phyloP scores from a whole-genome alignment of 2,797 vertebrate genomes.

The Bufotes viridis region DNA sequence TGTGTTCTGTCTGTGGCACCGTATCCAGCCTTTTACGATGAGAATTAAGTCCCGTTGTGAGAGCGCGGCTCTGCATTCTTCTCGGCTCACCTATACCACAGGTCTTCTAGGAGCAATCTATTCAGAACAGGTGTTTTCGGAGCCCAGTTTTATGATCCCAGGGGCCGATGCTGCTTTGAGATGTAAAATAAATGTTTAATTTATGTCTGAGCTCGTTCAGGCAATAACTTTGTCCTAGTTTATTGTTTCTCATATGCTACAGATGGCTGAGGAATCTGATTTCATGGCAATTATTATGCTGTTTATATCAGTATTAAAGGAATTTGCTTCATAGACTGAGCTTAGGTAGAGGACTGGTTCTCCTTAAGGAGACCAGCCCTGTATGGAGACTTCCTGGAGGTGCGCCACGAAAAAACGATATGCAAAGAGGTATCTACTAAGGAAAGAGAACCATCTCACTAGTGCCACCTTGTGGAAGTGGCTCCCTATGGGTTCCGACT shows the following conservation, averaged over 20 bases:
- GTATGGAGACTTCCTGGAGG: no score
- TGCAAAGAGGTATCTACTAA: no score
- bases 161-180: constrained; percentile 19
- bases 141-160: constrained; percentile 43
- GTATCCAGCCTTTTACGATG: constrained; percentile 36
- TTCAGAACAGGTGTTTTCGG: constrained; percentile 44
- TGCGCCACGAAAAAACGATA: no score
- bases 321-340: background rate
- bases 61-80: constrained; percentile 50
- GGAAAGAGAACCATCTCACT: no score
- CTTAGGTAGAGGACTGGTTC: no score
- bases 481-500: no score
- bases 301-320: constrained; percentile 2
- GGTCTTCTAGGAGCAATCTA: constrained; percentile 23
- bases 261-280: constrained; percentile 24
- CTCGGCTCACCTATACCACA: constrained; percentile 47
- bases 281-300: constrained; percentile 17
- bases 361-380: no score
- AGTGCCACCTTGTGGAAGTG: no score
- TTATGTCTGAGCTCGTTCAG: constrained; percentile 32
- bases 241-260: constrained; percentile 41
- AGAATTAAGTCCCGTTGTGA: constrained; percentile 30
- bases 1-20: constrained; percentile 38
- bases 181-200: constrained; percentile 44
- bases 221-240: background rate